phyloP scores from a whole-genome alignment of 2,888 invertebrate species.

The Lasioglossum morio region DNA sequence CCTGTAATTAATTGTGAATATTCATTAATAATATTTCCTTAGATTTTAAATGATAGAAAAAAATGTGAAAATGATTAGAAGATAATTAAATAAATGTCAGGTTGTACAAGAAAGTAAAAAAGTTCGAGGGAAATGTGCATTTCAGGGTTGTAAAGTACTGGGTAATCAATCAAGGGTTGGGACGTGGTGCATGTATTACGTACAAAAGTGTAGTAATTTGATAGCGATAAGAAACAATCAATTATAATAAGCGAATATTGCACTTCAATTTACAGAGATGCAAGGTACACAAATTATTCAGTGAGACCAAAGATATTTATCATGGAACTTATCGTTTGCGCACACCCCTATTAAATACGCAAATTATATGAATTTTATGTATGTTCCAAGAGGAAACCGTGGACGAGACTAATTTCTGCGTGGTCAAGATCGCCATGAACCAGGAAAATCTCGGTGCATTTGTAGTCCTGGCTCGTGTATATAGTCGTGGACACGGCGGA shows the following conservation, averaged over 20 bases:
- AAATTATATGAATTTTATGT: not conserved
- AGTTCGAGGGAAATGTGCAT: not conserved
- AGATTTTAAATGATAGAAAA: not conserved
- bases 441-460: slow-evolving; percentile 23
- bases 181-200: not conserved
- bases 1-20: not conserved
- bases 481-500: not conserved
- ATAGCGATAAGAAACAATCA: slow-evolving; percentile 2
- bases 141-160: not conserved
- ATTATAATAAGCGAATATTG: not conserved
- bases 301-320: not conserved
- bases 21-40: not conserved
- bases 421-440: not conserved
- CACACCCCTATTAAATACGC: too few relatives aligned
- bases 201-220: not conserved
- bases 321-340: not conserved
- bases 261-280: not conserved
- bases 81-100: not conserved
- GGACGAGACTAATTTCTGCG: not conserved
- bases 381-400: not conserved
- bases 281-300: not conserved
- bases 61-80: not conserved
- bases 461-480: not conserved
- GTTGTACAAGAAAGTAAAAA: not conserved
- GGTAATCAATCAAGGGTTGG: not conserved